phyloP scores from a whole-genome alignment of 2,888 invertebrate genomes.

The Pristionchus exspectatus region DNA sequence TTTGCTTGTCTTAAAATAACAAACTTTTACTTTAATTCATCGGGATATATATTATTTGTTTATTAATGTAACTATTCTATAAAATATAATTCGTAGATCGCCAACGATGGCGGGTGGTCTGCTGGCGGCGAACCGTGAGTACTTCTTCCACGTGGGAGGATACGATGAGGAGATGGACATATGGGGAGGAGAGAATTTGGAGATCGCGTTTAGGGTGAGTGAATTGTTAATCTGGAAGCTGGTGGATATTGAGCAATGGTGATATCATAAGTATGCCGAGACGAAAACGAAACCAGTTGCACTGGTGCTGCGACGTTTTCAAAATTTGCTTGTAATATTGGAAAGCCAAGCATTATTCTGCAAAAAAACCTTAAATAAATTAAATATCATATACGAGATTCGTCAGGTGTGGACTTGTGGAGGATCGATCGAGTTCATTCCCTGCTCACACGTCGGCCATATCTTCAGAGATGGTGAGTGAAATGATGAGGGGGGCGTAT shows the following conservation, averaged over 20 bases:
- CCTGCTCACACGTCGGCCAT: constrained; percentile 96
- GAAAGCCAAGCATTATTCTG: too few species aligned
- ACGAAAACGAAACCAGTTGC: too few species aligned
- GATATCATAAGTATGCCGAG: too few species aligned
- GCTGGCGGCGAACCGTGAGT: constrained; percentile 92
- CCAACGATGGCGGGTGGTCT: constrained; percentile 99
- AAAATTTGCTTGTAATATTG: too few species aligned
- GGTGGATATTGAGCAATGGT: too few species aligned
- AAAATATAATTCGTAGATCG: constrained; percentile 81
- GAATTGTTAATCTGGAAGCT: too few species aligned
- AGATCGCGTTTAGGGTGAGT: constrained; percentile 95
- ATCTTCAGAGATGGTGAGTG: constrained; percentile 84
- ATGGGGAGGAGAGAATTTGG: constrained; percentile 98
- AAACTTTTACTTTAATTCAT: too few species aligned
- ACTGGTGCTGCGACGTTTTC: too few species aligned
- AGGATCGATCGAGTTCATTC: constrained; percentile 92
- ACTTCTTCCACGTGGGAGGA: constrained; percentile 90
- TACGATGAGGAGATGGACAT: constrained; percentile 94
- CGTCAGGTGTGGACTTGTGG: constrained; percentile 87
- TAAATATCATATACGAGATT: too few species aligned
- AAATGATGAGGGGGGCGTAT: not conserved
- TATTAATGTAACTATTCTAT: not conserved
- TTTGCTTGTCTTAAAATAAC: too few species aligned
- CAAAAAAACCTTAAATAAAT: too few species aligned
- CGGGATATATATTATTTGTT: not conserved